phyloP scores from a whole-genome alignment of 1,140 invertebrate species.

The Philotrypesis tridentata region DNA sequence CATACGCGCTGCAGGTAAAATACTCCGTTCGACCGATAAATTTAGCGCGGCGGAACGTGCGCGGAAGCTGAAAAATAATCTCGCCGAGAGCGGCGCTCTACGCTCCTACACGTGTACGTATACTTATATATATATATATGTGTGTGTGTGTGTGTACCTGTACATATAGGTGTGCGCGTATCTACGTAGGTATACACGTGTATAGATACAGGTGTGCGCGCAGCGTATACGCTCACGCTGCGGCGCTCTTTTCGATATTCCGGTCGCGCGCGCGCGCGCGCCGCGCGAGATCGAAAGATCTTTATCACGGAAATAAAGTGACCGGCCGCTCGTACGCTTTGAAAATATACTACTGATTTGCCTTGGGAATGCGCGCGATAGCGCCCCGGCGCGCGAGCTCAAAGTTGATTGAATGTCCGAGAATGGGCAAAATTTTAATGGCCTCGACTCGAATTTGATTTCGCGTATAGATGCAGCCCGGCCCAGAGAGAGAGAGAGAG shows the following conservation, averaged over 20 bases:
- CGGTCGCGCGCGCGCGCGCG: neutral
- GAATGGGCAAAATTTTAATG: neutral
- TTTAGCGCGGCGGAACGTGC: constrained; percentile 33
- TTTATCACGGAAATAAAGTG: constrained; percentile 40
- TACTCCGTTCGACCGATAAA: constrained; percentile 40
- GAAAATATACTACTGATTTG: constrained; percentile 2
- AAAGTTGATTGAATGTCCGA: neutral
- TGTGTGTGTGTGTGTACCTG: neutral
- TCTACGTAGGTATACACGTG: neutral
- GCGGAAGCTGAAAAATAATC: constrained; percentile 45
- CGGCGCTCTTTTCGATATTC: constrained; percentile 39
- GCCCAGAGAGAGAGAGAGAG: too few species aligned
- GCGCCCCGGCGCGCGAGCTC: neutral
- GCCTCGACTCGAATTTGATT: too few species aligned
- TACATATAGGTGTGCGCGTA: neutral
- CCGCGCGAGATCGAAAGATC: constrained; percentile 31
- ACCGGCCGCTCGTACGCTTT: neutral
- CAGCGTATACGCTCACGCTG: too few species aligned
- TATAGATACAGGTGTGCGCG: too few species aligned
- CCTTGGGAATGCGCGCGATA: neutral
- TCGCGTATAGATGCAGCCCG: too few species aligned
- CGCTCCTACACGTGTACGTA: neutral
- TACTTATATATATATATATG: neutral
- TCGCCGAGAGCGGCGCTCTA: neutral
- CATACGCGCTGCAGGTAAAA: constrained; percentile 42